Evolutionary conservation across 2,797 vertebrate genomes (phyloP).

Genomic region (Protosalanx chinensis): DNA sequence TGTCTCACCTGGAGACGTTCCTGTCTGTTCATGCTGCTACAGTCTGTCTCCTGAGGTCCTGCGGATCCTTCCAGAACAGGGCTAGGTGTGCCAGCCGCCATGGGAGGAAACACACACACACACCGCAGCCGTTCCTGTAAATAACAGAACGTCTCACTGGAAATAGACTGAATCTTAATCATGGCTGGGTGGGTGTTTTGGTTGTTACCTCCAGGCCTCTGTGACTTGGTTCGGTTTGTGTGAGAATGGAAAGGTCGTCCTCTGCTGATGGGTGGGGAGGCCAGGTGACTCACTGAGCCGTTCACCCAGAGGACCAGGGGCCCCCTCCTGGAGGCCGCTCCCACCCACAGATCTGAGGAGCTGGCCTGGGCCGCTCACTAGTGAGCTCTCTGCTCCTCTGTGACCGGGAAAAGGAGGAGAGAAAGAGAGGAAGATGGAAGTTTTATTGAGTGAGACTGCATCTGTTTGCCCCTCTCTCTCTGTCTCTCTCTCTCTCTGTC

Average conservation of each 20-base stretch:
- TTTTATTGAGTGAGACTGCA: conserved; percentile 76
- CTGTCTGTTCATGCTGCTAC: conserved; percentile 73
- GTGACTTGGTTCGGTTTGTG: conserved; percentile 36
- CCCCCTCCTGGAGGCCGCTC: conserved; percentile 34
- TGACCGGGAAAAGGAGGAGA: conserved; percentile 4
- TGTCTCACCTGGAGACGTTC: conserved; percentile 68
- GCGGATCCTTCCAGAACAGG: conserved; percentile 65
- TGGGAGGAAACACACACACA: conserved; percentile 42
- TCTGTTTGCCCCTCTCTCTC: conserved; percentile 63
- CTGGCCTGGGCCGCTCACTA: conserved; percentile 57
- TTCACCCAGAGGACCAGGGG: conserved; percentile 28
- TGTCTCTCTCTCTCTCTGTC: conserved; percentile 28
- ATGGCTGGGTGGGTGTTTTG: conserved; percentile 33
- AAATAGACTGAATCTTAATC: conserved; percentile 35
- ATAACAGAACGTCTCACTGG: conserved; percentile 34
- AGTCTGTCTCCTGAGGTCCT: conserved; percentile 71
- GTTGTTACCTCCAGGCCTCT: conserved; percentile 28
- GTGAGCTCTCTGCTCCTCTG: conserved; percentile 36
- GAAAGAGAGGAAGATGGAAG: conserved; percentile 65
- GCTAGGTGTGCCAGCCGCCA: conserved; percentile 64
- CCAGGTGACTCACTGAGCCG: conserved; percentile 64
- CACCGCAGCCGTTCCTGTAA: conserved; percentile 19
- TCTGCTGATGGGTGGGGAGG: conserved; percentile 50
- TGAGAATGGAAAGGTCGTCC: conserved; percentile 37
- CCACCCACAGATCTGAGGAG: conserved; percentile 65